Percentiles rank a stretch among this genome's conserved stretches.
Conservation (phyloP, 2,797 vertebrate species). For the Sciurus carolinensis region DNA sequence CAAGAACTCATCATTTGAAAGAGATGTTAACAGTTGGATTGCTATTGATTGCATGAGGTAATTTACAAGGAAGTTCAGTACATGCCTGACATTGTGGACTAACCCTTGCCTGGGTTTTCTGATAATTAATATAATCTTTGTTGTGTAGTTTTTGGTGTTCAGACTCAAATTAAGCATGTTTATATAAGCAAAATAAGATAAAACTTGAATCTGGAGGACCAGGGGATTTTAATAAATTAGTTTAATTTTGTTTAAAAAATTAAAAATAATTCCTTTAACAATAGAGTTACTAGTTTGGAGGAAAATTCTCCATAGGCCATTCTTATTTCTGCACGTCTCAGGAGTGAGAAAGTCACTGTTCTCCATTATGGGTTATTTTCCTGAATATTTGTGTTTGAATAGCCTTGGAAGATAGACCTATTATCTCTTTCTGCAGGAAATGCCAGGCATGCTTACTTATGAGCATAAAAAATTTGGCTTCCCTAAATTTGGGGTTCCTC, state of each 20-base stretch:
- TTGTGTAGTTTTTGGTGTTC: neutral
- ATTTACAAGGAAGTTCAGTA: neutral
- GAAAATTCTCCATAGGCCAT: neutral
- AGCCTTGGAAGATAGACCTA: neutral
- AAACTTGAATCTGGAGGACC: neutral
- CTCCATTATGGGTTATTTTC: neutral
- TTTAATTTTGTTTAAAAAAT: constrained; percentile 41
- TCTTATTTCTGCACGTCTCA: neutral
- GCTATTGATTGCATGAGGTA: neutral
- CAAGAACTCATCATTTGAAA: neutral
- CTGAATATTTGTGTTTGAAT: neutral
- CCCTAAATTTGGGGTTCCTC: neutral
- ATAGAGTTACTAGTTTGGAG: neutral
- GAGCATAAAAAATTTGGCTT: neutral
- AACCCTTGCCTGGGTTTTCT: neutral
- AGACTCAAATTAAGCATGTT: neutral
- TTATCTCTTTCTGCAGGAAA: neutral
- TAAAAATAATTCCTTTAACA: neutral
- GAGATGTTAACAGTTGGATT: neutral
- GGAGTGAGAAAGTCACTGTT: neutral
- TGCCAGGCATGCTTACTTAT: neutral
- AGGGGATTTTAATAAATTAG: neutral
- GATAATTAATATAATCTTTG: neutral
- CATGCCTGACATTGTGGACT: neutral
- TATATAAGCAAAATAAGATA: neutral